Conservation (phyloP, 2,113 vertebrate species). For the Eudorcas thomsonii region DNA sequence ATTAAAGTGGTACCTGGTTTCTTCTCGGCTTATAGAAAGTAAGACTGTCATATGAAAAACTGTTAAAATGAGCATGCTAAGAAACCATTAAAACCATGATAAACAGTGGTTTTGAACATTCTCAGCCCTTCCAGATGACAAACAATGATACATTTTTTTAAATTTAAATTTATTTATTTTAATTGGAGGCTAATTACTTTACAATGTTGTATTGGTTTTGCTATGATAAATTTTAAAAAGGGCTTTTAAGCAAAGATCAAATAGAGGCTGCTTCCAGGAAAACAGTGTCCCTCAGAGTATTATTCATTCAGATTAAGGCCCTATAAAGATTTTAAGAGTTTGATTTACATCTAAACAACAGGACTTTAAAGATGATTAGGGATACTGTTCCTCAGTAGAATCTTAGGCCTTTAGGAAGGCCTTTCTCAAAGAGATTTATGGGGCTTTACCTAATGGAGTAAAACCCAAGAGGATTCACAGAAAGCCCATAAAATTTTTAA, state of each 20-base stretch:
- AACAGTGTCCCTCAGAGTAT: background rate
- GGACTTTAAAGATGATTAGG: background rate
- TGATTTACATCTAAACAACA: background rate
- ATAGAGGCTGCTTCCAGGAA: background rate
- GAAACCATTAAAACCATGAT: background rate
- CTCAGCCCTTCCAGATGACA: background rate
- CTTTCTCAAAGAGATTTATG: background rate
- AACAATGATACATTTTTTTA: background rate
- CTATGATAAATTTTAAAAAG: background rate
- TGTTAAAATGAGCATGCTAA: background rate
- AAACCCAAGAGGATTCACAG: background rate
- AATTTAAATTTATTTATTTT: too few relatives aligned
- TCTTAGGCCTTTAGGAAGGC: background rate
- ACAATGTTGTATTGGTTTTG: too few relatives aligned
- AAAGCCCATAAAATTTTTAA: background rate
- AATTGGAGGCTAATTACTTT: too few relatives aligned
- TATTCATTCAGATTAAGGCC: background rate
- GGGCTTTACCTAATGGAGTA: background rate
- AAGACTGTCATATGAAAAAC: background rate
- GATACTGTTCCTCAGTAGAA: background rate
- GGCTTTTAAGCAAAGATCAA: background rate
- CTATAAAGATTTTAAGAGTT: background rate
- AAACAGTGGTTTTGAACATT: background rate
- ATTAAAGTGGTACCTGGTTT: background rate
- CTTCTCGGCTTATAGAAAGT: background rate